Evolutionary conservation across 2,797 vertebrate genomes (phyloP), one percentile per base, ranked within the genome.

Genomic region (Silurus aristotelis): DNA sequence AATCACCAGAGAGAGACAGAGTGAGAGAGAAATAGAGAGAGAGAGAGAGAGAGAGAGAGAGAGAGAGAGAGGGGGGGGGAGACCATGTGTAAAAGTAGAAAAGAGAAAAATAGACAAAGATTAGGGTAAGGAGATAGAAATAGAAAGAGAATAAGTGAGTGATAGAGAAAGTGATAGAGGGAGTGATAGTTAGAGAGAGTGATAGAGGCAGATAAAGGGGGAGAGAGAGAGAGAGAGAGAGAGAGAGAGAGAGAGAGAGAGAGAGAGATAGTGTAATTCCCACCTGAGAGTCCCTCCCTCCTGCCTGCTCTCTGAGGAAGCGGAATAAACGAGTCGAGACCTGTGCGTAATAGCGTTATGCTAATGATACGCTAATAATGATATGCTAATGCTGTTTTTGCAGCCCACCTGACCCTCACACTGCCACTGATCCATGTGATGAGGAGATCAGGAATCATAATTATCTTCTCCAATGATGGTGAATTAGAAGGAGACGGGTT

Each of bases 1-100:
- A 96, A 96, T 97, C 89, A 72, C 58, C 1, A 75, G 79, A 58
- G 78, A 76, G 80, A 61, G 87, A 31, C 48, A 66, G 71, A 27
- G 58, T 31, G 60, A 55, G 60, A 7, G 31, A n/a, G 68, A 84
- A 48, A 63, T 25, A 55, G 7, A 63, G 14, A 14, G 31, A 38
- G 10, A 64, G 14, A 52, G 9, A 48, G 38, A 63, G 31, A 7
- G 31, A n/a, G 68, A 55, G 7, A 17, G 17, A 83, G 0, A 27
- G 9, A 25, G 0, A 60, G 56, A 46, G 27, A 22, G 25, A 68
- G 17, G 61, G 9, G 2, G 19, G 0, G 58, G 48, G 19, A 22
- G 70, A 27, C 4, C 2, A 15, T 10, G 25, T 27, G 13, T 14
- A 6, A 48, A 3, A 6, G 20, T 9, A 6, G 17, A 46, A 82